Percentiles rank a stretch among this genome's conserved stretches.
These are phyloP conservation scores for Thamnaconus septentrionalis DNA, from an alignment of 2,113 vertebrate species.

Conservation along the genomic window DNA sequence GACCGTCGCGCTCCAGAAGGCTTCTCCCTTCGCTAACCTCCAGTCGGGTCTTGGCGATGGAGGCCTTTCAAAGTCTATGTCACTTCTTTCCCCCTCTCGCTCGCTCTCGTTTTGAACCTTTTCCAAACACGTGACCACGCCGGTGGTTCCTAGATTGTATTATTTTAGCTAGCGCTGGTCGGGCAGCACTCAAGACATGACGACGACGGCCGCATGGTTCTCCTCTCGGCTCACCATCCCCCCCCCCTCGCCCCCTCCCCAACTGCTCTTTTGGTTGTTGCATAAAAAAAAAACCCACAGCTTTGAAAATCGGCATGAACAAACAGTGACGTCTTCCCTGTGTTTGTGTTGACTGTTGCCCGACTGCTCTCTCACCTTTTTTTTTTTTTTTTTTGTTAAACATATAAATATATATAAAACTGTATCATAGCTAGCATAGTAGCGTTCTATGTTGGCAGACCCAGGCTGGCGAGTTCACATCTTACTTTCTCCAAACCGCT, in stretches of 20 bases:
- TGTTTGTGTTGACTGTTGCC: constrained; percentile 35
- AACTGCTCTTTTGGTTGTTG: too few relatives aligned
- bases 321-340: not conserved
- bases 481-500: not conserved
- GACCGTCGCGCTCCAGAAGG: not conserved
- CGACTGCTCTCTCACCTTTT: constrained; percentile 2
- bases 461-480: not conserved
- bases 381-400: too few relatives aligned
- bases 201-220: not conserved
- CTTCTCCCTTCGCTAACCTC: not conserved
- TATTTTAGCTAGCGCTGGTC: constrained; percentile 28
- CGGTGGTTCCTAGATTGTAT: constrained; percentile 30
- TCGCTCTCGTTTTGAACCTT: not conserved
- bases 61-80: not conserved
- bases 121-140: not conserved
- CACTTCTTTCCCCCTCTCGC: constrained; percentile 4
- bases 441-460: constrained; percentile 27
- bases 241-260: not conserved
- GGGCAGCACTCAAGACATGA: constrained; percentile 33
- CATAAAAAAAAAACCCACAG: too few relatives aligned
- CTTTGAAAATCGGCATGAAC: too few relatives aligned
- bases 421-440: constrained; percentile 38
- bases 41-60: not conserved
- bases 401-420: constrained; percentile 38
- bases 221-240: not conserved